These are phyloP conservation scores for Timandra comae DNA, from an alignment of 2,888 invertebrate species.

Conservation along the genomic window DNA sequence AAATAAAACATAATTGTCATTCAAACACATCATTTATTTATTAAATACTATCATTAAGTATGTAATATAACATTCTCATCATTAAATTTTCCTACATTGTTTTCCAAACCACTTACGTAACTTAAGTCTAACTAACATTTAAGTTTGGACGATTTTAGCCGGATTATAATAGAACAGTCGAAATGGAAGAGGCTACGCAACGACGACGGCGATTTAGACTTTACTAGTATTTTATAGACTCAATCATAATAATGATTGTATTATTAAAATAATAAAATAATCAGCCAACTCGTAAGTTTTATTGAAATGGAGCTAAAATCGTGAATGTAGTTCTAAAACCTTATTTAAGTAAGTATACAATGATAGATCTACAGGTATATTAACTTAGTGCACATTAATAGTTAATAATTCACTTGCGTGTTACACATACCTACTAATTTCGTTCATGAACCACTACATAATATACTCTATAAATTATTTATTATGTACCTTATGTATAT, in stretches of 20 bases:
- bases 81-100: conserved; percentile 59
- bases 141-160: conserved; percentile 61
- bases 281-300: background rate
- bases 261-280: background rate
- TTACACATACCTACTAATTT: conserved; percentile 76
- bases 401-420: conserved; percentile 78
- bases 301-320: conserved; percentile 47
- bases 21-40: conserved; percentile 66
- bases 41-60: conserved; percentile 57
- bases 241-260: background rate
- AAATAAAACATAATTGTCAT: conserved; percentile 41
- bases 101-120: conserved; percentile 66
- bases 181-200: conserved; percentile 2
- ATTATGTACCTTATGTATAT: conserved; percentile 28
- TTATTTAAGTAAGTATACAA: too few species aligned
- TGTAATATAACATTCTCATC: conserved; percentile 53
- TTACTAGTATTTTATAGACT: background rate
- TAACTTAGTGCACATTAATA: conserved; percentile 57
- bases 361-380: conserved; percentile 39
- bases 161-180: conserved; percentile 10
- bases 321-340: conserved; percentile 35
- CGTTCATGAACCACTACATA: conserved; percentile 42
- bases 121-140: conserved; percentile 56
- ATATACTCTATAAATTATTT: conserved; percentile 31
- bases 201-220: background rate